Evolutionary conservation across 2,113 vertebrate genomes (phyloP).

Genomic region (Vidua chalybeata): DNA sequence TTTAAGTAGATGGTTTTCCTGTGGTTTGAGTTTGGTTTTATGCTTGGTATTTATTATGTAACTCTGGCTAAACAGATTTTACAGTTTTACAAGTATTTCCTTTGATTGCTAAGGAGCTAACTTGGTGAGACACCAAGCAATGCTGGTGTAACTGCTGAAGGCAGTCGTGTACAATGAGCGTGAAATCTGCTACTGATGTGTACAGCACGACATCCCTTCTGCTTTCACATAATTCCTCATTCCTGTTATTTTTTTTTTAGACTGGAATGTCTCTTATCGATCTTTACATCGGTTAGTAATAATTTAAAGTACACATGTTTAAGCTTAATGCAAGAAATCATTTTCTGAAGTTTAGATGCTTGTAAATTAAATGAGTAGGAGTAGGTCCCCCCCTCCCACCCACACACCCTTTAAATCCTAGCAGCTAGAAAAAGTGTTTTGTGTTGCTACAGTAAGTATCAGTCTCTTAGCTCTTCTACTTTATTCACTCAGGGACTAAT

Average conservation of each 20-base stretch:
- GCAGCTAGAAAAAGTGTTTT: conserved; percentile 56
- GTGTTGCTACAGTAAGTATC: conserved; percentile 66
- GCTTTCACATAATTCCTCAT: background rate
- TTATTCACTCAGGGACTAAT: conserved; percentile 99
- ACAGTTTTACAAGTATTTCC: background rate
- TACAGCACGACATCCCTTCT: background rate
- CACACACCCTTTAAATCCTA: conserved; percentile 63
- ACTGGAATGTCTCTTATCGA: background rate
- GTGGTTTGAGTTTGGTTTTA: background rate
- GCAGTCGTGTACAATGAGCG: background rate
- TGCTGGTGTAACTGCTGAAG: background rate
- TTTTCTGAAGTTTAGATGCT: conserved; percentile 43
- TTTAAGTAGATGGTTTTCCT: background rate
- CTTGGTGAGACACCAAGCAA: background rate
- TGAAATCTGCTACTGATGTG: background rate
- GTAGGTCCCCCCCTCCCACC: background rate
- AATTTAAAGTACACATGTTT: conserved; percentile 52
- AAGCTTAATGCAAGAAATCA: conserved; percentile 37
- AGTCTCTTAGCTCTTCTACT: conserved; percentile 82
- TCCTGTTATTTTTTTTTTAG: background rate
- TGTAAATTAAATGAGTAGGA: conserved; percentile 60
- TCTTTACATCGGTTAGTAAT: conserved; percentile 35
- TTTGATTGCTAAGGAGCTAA: background rate
- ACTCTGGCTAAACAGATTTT: background rate
- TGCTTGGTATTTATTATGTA: background rate